phyloP scores from a whole-genome alignment of 2,888 invertebrate species.

The Hydropsyche betteni region DNA sequence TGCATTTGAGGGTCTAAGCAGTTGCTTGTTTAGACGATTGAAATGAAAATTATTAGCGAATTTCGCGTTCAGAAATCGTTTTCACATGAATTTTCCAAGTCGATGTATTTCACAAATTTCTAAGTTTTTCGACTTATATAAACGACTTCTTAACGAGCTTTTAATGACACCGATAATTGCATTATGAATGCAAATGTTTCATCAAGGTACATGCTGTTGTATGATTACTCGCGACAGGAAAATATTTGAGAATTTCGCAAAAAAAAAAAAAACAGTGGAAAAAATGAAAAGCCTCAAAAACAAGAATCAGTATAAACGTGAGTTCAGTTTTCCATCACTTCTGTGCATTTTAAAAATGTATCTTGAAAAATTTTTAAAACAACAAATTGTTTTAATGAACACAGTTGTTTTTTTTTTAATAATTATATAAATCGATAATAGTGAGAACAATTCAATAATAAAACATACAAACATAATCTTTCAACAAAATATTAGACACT shows the following conservation, averaged over 20 bases:
- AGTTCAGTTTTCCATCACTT: slow-evolving; percentile 22
- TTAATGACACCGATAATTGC: neutral
- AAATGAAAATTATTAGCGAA: no score
- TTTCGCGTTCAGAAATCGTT: no score
- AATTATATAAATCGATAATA: slow-evolving; percentile 31
- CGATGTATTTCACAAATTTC: no score
- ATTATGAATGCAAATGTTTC: neutral
- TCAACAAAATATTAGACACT: slow-evolving; percentile 19
- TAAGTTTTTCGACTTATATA: neutral
- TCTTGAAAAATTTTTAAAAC: slow-evolving; percentile 17
- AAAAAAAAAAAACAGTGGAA: neutral
- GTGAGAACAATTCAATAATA: slow-evolving; percentile 39
- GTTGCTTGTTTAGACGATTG: no score
- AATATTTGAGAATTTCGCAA: neutral
- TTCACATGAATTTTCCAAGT: no score
- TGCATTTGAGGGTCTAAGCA: neutral
- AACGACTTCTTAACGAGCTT: neutral
- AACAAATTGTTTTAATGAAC: slow-evolving; percentile 38
- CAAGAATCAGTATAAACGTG: slow-evolving; percentile 16
- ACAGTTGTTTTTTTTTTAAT: slow-evolving; percentile 26
- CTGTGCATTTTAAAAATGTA: slow-evolving; percentile 4
- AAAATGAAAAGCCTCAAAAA: neutral
- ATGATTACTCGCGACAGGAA: neutral
- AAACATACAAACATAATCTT: slow-evolving; percentile 33
- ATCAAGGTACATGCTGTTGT: no score